These are phyloP conservation scores for Charina bottae DNA, from an alignment of 2,113 vertebrate genomes.

Conservation along the genomic window DNA sequence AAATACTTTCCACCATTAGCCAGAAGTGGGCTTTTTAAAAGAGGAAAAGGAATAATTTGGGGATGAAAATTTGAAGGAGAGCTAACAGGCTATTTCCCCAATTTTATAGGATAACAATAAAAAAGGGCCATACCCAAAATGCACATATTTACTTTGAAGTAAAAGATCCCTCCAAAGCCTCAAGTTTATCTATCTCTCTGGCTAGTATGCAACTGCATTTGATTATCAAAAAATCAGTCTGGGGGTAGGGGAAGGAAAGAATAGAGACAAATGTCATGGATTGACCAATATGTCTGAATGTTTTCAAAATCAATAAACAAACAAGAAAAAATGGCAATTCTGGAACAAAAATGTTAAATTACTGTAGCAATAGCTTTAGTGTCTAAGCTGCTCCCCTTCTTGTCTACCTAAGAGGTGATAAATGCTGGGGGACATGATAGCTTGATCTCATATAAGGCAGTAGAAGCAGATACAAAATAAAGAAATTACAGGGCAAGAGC, in stretches of 20 bases:
- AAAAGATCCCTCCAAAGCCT: neutral
- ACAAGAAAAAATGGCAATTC: neutral
- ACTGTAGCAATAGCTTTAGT: neutral
- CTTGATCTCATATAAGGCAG: neutral
- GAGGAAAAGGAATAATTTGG: neutral
- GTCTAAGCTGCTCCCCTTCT: neutral
- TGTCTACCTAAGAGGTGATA: neutral
- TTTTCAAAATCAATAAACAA: neutral
- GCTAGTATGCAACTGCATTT: neutral
- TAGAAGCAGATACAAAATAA: constrained; percentile 22
- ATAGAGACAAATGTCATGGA: neutral
- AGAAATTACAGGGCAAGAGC: neutral
- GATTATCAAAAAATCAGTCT: neutral
- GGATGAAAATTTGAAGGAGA: neutral
- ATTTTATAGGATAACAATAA: neutral
- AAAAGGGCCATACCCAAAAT: neutral
- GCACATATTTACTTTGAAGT: neutral
- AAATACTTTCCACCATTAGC: neutral
- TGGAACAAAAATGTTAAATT: neutral
- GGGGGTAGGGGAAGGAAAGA: neutral
- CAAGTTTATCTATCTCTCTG: neutral
- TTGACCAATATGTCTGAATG: neutral
- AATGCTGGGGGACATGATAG: neutral
- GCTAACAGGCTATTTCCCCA: neutral
- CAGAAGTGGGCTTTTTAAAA: neutral